These are phyloP conservation scores for Eutolmus rufibarbis DNA, from an alignment of 2,888 invertebrate genomes.

Conservation along the genomic window DNA sequence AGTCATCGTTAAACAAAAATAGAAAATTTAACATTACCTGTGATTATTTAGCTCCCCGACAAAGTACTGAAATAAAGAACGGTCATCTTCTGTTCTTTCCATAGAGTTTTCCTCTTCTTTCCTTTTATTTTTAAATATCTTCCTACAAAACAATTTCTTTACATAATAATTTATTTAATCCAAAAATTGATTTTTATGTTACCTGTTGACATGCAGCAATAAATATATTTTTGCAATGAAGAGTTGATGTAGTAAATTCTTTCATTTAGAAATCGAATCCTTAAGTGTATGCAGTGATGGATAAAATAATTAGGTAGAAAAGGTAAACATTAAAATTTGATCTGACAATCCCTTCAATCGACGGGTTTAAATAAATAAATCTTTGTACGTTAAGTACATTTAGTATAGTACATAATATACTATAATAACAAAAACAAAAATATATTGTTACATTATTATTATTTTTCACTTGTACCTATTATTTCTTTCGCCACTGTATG, in stretches of 20 bases:
- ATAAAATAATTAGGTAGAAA: no score
- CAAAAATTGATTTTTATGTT: background rate
- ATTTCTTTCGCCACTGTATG: no score
- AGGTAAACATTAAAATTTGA: no score
- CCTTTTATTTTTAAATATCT: background rate
- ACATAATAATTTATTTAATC: background rate
- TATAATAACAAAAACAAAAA: no score
- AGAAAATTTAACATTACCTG: background rate
- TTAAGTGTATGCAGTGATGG: background rate
- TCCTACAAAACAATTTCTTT: background rate
- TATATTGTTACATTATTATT: no score
- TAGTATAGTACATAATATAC: no score
- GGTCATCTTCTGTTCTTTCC: background rate
- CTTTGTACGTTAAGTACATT: no score
- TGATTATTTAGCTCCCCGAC: background rate
- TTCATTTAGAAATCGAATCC: background rate
- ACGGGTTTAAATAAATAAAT: no score
- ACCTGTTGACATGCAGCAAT: background rate
- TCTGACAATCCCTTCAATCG: no score
- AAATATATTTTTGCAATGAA: background rate
- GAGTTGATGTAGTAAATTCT: background rate
- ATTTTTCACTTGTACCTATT: no score
- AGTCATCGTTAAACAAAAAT: background rate
- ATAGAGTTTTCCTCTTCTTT: background rate
- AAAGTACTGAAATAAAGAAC: background rate